Conservation (phyloP, 1,140 invertebrate genomes). For the Pachypsylla venusta region DNA sequence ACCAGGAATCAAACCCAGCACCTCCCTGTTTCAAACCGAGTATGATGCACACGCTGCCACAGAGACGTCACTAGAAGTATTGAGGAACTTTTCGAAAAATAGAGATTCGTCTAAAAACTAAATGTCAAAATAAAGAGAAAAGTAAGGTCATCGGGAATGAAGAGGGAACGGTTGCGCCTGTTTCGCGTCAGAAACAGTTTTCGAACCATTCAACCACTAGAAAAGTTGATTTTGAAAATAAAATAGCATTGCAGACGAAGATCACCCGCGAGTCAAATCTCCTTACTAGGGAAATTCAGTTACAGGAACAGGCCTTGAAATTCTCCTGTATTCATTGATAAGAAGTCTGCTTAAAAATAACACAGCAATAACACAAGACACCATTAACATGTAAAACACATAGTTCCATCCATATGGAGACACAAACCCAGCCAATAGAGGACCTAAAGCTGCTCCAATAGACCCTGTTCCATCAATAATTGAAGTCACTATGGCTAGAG, state of each 20-base stretch:
- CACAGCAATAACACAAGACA: slow-evolving; percentile 62
- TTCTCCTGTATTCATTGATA: slow-evolving; percentile 2
- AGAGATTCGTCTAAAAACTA: too few species aligned
- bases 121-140: too few species aligned
- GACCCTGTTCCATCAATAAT: slow-evolving; percentile 95
- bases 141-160: too few species aligned
- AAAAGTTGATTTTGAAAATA: too few species aligned
- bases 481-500: slow-evolving; percentile 86
- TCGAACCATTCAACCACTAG: too few species aligned
- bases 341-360: slow-evolving; percentile 34
- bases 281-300: not conserved
- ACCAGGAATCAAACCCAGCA: too few species aligned
- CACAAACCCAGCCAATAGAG: slow-evolving; percentile 74
- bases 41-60: too few species aligned
- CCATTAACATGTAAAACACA: slow-evolving; percentile 87
- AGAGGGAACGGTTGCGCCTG: too few species aligned
- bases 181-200: too few species aligned
- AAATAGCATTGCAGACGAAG: not conserved
- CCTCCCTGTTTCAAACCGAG: too few species aligned
- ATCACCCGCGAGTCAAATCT: not conserved
- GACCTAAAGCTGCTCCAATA: slow-evolving; percentile 78
- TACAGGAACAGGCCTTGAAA: slow-evolving; percentile 3
- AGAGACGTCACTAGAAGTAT: too few species aligned
- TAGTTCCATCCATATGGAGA: slow-evolving; percentile 56
- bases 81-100: too few species aligned